These are phyloP conservation scores for Euclidia mi DNA, from an alignment of 2,888 invertebrate species.

Conservation along the genomic window DNA sequence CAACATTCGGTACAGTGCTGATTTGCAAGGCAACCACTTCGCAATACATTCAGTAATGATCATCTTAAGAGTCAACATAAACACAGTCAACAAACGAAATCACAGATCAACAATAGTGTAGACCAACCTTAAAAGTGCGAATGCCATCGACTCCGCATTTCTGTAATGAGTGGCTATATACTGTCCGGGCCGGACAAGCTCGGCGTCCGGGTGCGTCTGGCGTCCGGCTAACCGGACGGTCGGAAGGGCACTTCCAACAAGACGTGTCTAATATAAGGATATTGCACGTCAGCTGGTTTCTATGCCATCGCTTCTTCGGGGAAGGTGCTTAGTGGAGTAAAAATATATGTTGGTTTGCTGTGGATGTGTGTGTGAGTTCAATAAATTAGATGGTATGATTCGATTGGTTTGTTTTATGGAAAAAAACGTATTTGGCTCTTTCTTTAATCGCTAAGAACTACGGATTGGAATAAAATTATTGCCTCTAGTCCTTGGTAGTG, in stretches of 20 bases:
- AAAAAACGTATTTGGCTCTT: too few species aligned
- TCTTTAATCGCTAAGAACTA: too few species aligned
- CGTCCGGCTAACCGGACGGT: not conserved
- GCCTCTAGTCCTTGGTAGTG: too few species aligned
- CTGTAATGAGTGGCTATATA: conserved; percentile 14
- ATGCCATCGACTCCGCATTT: conserved; percentile 10
- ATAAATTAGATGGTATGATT: too few species aligned
- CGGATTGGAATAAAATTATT: too few species aligned
- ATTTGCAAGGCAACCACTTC: too few species aligned
- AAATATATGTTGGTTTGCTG: conserved; percentile 16
- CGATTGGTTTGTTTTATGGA: too few species aligned
- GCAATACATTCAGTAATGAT: too few species aligned
- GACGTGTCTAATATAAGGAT: conserved; percentile 38
- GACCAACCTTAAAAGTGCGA: not conserved
- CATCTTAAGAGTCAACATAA: not conserved
- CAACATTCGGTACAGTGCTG: too few species aligned
- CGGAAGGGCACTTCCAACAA: conserved; percentile 13
- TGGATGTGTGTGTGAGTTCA: not conserved
- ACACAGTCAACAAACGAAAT: not conserved
- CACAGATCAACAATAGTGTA: not conserved
- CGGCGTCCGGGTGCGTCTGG: not conserved
- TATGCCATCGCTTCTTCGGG: conserved; percentile 14
- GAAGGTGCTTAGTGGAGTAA: conserved; percentile 21
- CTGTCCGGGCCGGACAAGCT: not conserved
- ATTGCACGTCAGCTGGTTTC: conserved; percentile 46